Conservation (phyloP, 2,888 invertebrate genomes). For the Pseudococcus jackbeardsleyi region DNA sequence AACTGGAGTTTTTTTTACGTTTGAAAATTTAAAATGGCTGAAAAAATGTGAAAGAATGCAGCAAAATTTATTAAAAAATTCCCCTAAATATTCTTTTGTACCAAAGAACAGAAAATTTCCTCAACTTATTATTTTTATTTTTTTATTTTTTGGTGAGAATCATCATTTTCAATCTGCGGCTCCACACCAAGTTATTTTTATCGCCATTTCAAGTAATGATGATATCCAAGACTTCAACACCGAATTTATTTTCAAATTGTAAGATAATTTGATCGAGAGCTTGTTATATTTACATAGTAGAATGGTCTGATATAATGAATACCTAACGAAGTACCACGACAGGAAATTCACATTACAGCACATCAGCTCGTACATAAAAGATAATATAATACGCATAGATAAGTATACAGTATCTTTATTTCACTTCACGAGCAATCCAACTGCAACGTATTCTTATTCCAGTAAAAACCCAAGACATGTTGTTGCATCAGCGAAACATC, state of each 20-base stretch:
- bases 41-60: no score
- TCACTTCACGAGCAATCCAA: constrained; percentile 1
- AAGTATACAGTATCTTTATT: neutral
- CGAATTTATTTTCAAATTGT: neutral
- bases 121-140: no score
- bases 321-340: neutral
- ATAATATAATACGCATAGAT: neutral
- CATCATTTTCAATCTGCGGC: no score
- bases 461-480: neutral
- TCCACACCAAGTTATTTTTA: no score
- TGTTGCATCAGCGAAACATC: neutral
- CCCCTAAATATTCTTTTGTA: no score
- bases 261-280: constrained; percentile 6
- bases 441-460: neutral
- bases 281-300: neutral
- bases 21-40: no score
- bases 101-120: no score
- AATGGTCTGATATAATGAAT: neutral
- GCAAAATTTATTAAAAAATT: no score
- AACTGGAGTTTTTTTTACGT: no score
- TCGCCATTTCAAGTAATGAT: no score
- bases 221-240: neutral
- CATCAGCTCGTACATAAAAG: neutral
- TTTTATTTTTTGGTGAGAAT: no score
- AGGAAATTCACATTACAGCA: neutral